Evolutionary conservation across 1,140 invertebrate genomes (phyloP), one percentile per base, ranked within the genome.

Genomic region (Scaptomyza hsui): DNA sequence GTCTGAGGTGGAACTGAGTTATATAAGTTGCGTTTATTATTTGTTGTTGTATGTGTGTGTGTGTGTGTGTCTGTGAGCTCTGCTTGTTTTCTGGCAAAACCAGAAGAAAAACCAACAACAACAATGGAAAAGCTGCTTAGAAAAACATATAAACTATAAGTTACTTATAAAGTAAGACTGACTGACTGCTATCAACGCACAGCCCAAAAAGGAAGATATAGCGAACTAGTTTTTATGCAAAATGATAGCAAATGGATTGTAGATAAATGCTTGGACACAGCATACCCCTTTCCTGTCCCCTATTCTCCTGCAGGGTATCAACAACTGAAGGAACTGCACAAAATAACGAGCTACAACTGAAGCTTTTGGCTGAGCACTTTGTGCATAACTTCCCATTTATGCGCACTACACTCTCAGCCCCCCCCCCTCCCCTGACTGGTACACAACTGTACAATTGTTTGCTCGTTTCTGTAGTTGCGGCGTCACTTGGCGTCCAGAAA

Each of bases 1-100:
- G 32, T 19, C 16, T 12, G 18, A 53, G 49, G 16, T 44, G 24
- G 45, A 37, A 49, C 70, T 67, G 68, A 71, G 81, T 88, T 86
- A 86, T 74, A 86, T 86, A 81, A 86, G 81, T 86, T 86, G 82
- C 81, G 81, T 78, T 86, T 86, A 86, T 86, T 86, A 86, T 86
- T 85, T 55, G 32, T 72, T 42, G 4, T 24, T 24, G 24, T 24
- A 6, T 24, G 1, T 24, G 24, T 24, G 24, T 24, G 24, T 24
- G 24, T 76, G 62, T 61, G 55, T 52, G 44, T 56, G 45, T 70
- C 47, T 24, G 32, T n/a, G 32, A 4, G 32, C 4, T 74, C 59
- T 67, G 81, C 76, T 86, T 85, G 77, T 86, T 86, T 86, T 76
- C 73, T 86, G 81, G 29, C 76, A 53, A 65, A 59, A 55, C 10